A percentile compares a stretch with the other conserved stretches of the same genome.
These are phyloP conservation scores for Cyclopterus lumpus DNA, from an alignment of 2,797 vertebrate species.

Conservation along the genomic window DNA sequence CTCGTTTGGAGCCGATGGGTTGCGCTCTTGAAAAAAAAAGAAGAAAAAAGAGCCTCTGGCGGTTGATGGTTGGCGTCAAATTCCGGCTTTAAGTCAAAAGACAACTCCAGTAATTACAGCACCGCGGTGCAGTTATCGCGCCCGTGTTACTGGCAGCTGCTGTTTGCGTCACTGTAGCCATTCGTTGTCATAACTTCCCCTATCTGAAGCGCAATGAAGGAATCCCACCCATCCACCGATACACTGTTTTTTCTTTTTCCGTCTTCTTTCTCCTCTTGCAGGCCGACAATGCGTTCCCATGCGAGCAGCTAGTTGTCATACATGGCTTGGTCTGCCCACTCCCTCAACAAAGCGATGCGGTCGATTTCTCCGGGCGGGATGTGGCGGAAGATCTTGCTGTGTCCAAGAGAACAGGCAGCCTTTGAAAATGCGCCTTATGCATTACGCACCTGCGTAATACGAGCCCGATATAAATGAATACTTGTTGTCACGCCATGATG, in stretches of 20 bases:
- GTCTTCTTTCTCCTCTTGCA: constrained; percentile 22
- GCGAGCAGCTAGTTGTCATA: constrained; percentile 67
- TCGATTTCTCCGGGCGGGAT: constrained; percentile 47
- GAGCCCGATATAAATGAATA: constrained; percentile 48
- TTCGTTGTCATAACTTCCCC: constrained; percentile 71
- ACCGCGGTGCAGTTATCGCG: constrained; percentile 22
- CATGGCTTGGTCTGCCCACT: constrained; percentile 55
- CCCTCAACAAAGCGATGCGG: constrained; percentile 58
- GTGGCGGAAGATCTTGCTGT: constrained; percentile 36
- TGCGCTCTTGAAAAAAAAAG: constrained; percentile 29
- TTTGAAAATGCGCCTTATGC: constrained; percentile 47
- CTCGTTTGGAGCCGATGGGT: constrained; percentile 29
- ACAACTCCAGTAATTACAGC: constrained; percentile 41
- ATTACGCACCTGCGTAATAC: constrained; percentile 67
- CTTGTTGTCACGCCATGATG: constrained; percentile 72
- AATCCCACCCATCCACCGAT: constrained; percentile 75
- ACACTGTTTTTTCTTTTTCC: not conserved
- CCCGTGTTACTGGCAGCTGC: constrained; percentile 27
- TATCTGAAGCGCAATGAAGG: constrained; percentile 65
- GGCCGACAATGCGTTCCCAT: constrained; percentile 42
- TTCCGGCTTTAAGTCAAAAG: constrained; percentile 42
- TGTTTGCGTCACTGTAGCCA: constrained; percentile 34
- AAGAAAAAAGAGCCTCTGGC: constrained; percentile 23
- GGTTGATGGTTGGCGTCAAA: constrained; percentile 60
- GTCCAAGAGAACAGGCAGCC: constrained; percentile 49